A percentile compares a stretch with the other conserved stretches of the same genome.
These are phyloP conservation scores for Tangara arthus DNA, from an alignment of 2,797 vertebrate genomes.

Conservation along the genomic window DNA sequence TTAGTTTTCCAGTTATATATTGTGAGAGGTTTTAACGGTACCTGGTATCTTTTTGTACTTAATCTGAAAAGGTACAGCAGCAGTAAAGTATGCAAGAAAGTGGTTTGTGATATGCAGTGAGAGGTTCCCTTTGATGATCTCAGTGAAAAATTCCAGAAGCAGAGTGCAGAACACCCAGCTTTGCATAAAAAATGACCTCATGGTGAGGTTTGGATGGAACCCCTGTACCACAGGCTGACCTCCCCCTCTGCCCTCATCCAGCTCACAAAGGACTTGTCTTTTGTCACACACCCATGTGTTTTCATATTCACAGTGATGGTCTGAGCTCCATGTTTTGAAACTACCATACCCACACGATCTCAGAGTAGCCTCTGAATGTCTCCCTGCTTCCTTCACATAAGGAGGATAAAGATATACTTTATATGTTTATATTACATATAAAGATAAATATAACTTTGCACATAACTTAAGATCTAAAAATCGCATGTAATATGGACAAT, in stretches of 20 bases:
- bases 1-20: neutral
- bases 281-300: accelerated
- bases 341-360: neutral
- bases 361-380: neutral
- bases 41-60: neutral
- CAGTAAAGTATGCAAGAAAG: neutral
- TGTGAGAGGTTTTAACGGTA: neutral
- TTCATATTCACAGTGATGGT: accelerated
- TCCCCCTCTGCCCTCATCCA: neutral
- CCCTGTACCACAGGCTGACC: neutral
- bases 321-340: neutral
- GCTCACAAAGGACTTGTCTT: accelerated
- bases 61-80: neutral
- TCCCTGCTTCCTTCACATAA: accelerated
- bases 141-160: neutral
- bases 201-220: neutral
- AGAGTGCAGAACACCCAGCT: neutral
- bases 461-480: neutral
- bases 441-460: neutral
- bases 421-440: neutral
- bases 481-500: accelerated
- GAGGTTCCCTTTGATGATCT: neutral
- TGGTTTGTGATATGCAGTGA: neutral
- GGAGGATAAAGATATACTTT: neutral
- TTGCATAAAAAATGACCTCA: accelerated